Evolutionary conservation across 2,113 vertebrate species (phyloP).

Genomic region (Serinus canaria): DNA sequence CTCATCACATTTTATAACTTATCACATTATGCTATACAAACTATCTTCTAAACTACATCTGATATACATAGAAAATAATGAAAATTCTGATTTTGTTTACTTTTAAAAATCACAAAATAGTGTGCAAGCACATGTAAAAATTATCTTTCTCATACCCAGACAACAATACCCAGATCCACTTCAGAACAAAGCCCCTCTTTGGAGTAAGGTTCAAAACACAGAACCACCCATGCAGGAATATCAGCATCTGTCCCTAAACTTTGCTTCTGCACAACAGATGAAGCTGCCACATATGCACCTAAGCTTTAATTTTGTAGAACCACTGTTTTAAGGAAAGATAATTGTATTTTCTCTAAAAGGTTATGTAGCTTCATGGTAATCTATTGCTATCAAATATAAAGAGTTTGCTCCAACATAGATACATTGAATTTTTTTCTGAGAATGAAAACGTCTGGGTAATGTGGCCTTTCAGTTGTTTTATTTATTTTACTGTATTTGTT

Average conservation of each 20-base stretch:
- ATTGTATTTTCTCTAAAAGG: neutral
- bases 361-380: neutral
- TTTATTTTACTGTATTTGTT: neutral
- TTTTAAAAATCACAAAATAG: neutral
- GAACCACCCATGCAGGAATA: neutral
- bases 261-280: neutral
- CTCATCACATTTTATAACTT: neutral
- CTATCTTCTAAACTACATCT: neutral
- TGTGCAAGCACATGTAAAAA: neutral
- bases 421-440: neutral
- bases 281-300: neutral
- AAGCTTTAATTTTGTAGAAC: neutral
- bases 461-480: neutral
- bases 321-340: neutral
- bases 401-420: neutral
- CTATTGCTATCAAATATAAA: neutral
- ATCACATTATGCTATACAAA: neutral
- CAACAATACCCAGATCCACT: neutral
- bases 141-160: neutral
- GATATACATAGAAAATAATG: neutral
- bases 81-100: neutral
- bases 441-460: neutral
- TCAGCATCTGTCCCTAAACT: neutral
- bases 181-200: neutral
- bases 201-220: neutral